Evolutionary conservation across 1,140 invertebrate species (phyloP).

Genomic region (Saccostrea echinata): DNA sequence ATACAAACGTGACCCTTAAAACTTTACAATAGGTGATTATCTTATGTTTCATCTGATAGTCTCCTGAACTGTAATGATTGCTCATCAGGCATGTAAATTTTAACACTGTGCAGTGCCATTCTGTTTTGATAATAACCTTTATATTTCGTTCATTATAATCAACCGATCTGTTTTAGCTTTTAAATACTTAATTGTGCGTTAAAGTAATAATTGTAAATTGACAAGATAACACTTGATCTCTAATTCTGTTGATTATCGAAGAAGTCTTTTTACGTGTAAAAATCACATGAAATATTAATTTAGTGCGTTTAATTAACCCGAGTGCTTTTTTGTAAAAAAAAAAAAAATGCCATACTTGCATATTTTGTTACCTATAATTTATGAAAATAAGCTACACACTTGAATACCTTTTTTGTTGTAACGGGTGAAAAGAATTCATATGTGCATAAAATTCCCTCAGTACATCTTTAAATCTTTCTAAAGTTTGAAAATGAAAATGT

Average conservation of each 20-base stretch:
- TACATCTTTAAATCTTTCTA: too few relatives aligned
- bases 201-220: slow-evolving; percentile 34
- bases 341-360: background rate
- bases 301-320: background rate
- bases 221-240: slow-evolving; percentile 5
- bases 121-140: background rate
- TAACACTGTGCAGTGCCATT: background rate
- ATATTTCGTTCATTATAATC: background rate
- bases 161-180: background rate
- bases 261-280: background rate
- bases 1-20: slow-evolving; percentile 1
- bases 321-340: background rate
- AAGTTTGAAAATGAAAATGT: too few relatives aligned
- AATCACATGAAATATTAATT: background rate
- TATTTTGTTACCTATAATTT: background rate
- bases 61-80: background rate
- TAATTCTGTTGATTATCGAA: background rate
- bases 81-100: slow-evolving; percentile 15
- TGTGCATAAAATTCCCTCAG: too few relatives aligned
- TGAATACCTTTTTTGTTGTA: too few relatives aligned
- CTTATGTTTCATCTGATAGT: background rate
- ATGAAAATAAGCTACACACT: too few relatives aligned
- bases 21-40: background rate
- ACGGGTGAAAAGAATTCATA: too few relatives aligned
- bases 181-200: background rate